Evolutionary conservation across 2,888 invertebrate species (phyloP).

Genomic region (Chrysolina haemoptera): DNA sequence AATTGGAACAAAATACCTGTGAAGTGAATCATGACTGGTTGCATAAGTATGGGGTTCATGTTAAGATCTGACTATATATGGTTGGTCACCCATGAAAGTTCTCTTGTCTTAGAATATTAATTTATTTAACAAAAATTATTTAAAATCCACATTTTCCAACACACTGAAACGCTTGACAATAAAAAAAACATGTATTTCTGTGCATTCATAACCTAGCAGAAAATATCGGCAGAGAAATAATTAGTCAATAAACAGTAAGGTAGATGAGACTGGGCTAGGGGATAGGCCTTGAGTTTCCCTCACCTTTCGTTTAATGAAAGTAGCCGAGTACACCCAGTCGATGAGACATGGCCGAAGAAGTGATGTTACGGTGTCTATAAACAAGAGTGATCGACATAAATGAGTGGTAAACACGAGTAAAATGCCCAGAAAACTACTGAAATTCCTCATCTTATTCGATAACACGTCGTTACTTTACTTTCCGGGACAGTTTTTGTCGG

Average conservation of each 20-base stretch:
- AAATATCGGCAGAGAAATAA: conserved; percentile 13
- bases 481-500: conserved; percentile 93
- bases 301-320: conserved; percentile 53
- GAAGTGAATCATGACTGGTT: conserved; percentile 17
- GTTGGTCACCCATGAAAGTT: not conserved
- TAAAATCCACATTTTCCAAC: not conserved
- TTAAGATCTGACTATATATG: conserved; percentile 16
- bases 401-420: conserved; percentile 44
- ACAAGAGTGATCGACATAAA: conserved; percentile 39
- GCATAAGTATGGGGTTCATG: conserved; percentile 3
- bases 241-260: conserved; percentile 15
- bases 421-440: conserved; percentile 91
- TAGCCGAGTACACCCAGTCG: conserved; percentile 42
- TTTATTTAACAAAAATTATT: not conserved
- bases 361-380: conserved; percentile 40
- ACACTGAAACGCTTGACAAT: not conserved
- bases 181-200: not conserved
- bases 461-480: conserved; percentile 94
- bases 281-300: conserved; percentile 57
- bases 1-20: not conserved
- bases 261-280: conserved; percentile 38
- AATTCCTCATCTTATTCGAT: conserved; percentile 94
- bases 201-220: not conserved
- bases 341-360: conserved; percentile 45
- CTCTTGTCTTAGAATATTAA: not conserved